Base-by-base conservation (phyloP, 2,888 invertebrate species). In the Auanema sp. region DNA sequence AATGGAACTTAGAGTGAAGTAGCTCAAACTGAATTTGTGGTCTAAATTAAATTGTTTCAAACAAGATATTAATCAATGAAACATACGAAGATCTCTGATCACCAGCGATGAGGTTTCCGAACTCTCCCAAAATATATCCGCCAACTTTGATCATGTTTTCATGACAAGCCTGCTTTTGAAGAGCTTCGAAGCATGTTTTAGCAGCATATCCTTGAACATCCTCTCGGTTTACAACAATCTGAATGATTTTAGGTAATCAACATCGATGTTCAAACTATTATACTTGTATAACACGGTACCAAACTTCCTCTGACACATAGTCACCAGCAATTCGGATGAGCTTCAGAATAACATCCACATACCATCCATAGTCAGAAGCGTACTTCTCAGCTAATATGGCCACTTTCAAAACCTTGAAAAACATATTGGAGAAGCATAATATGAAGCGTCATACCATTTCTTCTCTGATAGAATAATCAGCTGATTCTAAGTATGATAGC, bases 121-220 rank as follows among this genome's bases (percentile, higher is more conserved):
- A 98, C 86, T 98, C 97, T 68, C 98, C 98, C 67, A 98, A 89
- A 80, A 99, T 97, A 83, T 98, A 98, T 33, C 97, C 98, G 67
- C 97, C 97, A 60, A 98, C 98, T 89, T 98, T 99, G 1, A 98
- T 97, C 98, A 99, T 98, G 85, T 99, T 99, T 86, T 99, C 98
- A 85, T 98, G 98, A 84, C 98, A 99, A 25, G 98, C 97, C 21
- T 97, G 96, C 41, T 96, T 96, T 88, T 98, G 96, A 2, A 83
- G 75, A 8, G 83, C 84, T 64, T 98, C 98, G 87, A 98, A 98
- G 24, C 97, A 97, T 60, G 97, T 98, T 87, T 98, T 99, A 56
- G 97, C 97, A 66, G 98, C 97, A 87, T 99, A 98, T 21, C 95
- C 97, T 87, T 99, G 98, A 1, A 98, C 97, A 87, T 99, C 98